Evolutionary conservation across 2,113 vertebrate genomes (phyloP).

Genomic region (Peromyscus leucopus): DNA sequence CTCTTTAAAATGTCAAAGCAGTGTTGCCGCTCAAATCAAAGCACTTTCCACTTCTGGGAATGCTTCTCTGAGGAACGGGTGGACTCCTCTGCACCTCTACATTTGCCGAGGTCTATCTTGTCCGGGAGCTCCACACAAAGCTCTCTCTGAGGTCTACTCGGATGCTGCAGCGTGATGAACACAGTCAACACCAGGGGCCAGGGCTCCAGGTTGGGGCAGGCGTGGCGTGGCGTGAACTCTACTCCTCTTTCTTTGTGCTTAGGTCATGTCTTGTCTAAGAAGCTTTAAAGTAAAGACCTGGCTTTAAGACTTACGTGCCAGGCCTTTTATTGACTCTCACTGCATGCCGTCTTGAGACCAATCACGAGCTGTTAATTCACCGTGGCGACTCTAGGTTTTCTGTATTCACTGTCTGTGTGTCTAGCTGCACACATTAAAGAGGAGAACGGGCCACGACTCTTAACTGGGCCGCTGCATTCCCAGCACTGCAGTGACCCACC

Average conservation of each 20-base stretch:
- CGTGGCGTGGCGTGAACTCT: background rate
- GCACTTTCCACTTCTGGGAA: background rate
- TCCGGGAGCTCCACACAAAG: background rate
- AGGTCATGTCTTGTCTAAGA: background rate
- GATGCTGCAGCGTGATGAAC: background rate
- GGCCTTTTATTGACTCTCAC: slow-evolving; percentile 4
- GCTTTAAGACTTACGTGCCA: background rate
- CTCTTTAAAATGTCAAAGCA: slow-evolving; percentile 11
- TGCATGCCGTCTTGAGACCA: background rate
- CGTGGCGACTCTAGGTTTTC: background rate
- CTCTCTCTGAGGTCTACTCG: background rate
- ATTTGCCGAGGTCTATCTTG: background rate
- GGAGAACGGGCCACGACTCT: background rate
- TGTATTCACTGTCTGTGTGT: background rate
- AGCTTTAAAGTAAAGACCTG: background rate
- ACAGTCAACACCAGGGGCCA: background rate
- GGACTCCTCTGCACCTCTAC: background rate
- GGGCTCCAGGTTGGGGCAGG: background rate
- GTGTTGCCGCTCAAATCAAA: background rate
- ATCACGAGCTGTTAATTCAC: background rate
- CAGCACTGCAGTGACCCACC: background rate
- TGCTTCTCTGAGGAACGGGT: background rate
- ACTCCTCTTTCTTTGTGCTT: background rate
- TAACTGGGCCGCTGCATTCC: background rate
- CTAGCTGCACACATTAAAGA: background rate